phyloP scores from a whole-genome alignment of 2,113 vertebrate species.

The Lucifuga dentata region DNA sequence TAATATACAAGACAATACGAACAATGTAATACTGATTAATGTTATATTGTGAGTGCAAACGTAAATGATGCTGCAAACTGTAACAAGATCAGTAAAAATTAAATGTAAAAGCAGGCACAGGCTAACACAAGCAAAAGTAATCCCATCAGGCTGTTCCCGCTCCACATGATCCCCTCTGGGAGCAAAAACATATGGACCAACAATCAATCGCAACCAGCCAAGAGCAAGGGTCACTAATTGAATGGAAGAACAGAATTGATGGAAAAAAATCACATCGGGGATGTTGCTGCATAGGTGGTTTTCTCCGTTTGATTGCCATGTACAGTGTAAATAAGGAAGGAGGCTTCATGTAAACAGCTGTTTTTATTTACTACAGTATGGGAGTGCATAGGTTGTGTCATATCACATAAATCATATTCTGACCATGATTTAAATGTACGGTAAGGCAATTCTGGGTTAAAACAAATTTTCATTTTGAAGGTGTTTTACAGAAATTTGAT shows the following conservation, averaged over 20 bases:
- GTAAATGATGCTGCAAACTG: no score
- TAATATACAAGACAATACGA: no score
- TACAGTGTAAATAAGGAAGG: constrained; percentile 29
- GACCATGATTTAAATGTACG: background rate
- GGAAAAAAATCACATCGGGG: constrained; percentile 9
- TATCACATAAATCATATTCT: background rate
- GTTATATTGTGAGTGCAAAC: no score
- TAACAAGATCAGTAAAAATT: no score
- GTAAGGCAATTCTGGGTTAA: no score
- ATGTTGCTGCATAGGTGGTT: constrained; percentile 35
- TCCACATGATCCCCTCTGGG: constrained; percentile 13
- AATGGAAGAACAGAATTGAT: constrained; percentile 61
- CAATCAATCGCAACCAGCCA: constrained; percentile 59
- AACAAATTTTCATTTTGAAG: no score
- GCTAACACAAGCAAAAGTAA: constrained; percentile 16
- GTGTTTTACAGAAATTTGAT: no score
- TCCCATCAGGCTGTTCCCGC: constrained; percentile 25
- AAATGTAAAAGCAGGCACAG: no score
- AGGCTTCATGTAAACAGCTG: constrained; percentile 13
- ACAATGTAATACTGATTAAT: no score
- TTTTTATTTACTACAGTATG: constrained; percentile 4
- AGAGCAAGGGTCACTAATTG: constrained; percentile 66
- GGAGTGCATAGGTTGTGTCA: background rate
- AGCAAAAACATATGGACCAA: constrained; percentile 55
- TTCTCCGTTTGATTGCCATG: constrained; percentile 32